Evolutionary conservation across 2,888 invertebrate species (phyloP).

Genomic region (Eupithecia pulchellata): DNA sequence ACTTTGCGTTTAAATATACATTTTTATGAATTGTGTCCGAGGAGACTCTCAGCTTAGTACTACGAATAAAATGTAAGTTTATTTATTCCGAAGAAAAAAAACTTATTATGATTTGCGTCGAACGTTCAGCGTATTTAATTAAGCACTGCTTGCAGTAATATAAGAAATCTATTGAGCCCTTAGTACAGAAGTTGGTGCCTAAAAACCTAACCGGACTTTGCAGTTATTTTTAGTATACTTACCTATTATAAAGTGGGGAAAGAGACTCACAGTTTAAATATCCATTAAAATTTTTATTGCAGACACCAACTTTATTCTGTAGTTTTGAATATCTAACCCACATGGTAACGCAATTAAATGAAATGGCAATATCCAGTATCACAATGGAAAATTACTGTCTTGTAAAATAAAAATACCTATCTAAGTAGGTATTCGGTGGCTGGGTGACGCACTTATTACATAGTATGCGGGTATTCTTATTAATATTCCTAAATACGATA

Average conservation of each 20-base stretch:
- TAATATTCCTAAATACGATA: constrained; percentile 45
- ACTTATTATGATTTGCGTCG: too few relatives aligned
- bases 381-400: constrained; percentile 27
- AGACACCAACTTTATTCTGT: neutral
- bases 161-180: neutral
- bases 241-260: neutral
- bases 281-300: constrained; percentile 6
- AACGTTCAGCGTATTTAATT: too few relatives aligned
- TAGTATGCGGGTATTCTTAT: constrained; percentile 37
- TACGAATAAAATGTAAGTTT: too few relatives aligned
- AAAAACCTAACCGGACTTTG: neutral
- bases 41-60: neutral
- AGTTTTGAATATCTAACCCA: constrained; percentile 10
- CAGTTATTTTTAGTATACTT: neutral
- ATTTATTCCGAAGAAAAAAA: too few relatives aligned
- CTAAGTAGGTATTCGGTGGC: constrained; percentile 15
- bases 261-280: neutral
- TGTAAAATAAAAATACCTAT: constrained; percentile 16
- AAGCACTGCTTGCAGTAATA: too few relatives aligned
- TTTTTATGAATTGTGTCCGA: constrained; percentile 3
- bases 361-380: constrained; percentile 13
- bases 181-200: neutral
- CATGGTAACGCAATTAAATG: constrained; percentile 20
- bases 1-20: constrained; percentile 7
- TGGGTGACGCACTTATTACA: constrained; percentile 22